Base-by-base conservation (phyloP, 35 echinoderm and acorn worm species). In the Holothuria glaberrima region DNA sequence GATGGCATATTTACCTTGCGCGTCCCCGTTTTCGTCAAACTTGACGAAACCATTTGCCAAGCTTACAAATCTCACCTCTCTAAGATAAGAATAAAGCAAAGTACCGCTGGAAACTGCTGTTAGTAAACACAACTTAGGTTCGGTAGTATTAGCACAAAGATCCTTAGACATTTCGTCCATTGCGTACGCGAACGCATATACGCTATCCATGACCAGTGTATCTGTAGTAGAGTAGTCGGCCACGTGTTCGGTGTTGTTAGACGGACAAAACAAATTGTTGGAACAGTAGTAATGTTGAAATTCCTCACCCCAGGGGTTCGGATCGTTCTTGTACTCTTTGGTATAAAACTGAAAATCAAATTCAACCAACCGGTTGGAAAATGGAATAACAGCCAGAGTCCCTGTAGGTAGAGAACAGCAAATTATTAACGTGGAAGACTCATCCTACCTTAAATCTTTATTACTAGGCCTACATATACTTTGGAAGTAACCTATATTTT, bases 151-250 rank as follows among this genome's bases (percentile, higher is more conserved):
- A 18, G 24, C 32, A 60, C 95, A 98, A 1, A 92, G 27, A 4
- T 72, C 41, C 0, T 35, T 60, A 5, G 89, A 82, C 22, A 98
- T 70, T 17, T 48, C 48, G 62, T 92, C 69, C 63, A 98, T 57
- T 17, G 95, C 92, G 38, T 94, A 38, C 0, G 90, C 95, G 59
- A 92, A 98, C 12, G 93, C 92, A 56, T 80, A 92, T 0, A 94
- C 95, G 30, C 90, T 80, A 34, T 98, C 95, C 62, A 98, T 92
- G 22, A 98, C 95, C 10, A 97, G 77, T 0, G 95, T 97, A 41
- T 97, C 95, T 9, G 71, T 74, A 32, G 76, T 73, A 50, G 66
- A 73, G 75, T 35, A 57, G 68, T 70, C 75, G n/a, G 64, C 76
- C 26, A 62, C 54, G 63, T 41, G 28, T 7, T 82, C 84, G 0